Percentiles rank a stretch among this genome's conserved stretches.
phyloP scores from a whole-genome alignment of 2,797 vertebrate species.

The Brachyalestes nurse region DNA sequence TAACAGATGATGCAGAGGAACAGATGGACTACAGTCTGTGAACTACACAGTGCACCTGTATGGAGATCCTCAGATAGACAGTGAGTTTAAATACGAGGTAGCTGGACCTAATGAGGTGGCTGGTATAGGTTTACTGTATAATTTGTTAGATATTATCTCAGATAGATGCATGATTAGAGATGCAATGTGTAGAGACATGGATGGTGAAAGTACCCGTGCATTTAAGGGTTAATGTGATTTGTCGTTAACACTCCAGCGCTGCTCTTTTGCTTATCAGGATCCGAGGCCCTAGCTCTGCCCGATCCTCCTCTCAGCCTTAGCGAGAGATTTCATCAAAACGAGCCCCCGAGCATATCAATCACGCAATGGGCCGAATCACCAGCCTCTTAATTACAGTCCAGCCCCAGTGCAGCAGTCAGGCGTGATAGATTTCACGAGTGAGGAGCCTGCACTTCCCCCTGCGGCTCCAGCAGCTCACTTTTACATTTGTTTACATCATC shows the following conservation, averaged over 20 bases:
- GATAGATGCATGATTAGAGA: no score
- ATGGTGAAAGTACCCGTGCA: no score
- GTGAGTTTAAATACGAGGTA: no score
- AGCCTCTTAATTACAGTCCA: constrained; percentile 53
- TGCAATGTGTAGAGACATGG: no score
- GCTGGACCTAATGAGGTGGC: no score
- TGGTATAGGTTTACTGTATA: no score
- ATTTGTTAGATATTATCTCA: no score
- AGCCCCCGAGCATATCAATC: constrained; percentile 41
- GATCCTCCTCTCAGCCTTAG: not conserved
- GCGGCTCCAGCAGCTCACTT: constrained; percentile 34
- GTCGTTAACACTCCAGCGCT: constrained; percentile 30
- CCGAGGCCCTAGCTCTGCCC: not conserved
- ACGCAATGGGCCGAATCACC: constrained; percentile 52
- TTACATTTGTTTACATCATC: constrained; percentile 57
- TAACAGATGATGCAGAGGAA: no score
- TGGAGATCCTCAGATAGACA: no score
- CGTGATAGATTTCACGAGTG: constrained; percentile 46
- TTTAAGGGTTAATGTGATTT: constrained; percentile 17
- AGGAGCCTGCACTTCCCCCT: constrained; percentile 42
- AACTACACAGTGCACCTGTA: no score
- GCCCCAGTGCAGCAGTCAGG: constrained; percentile 24
- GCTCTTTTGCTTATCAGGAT: constrained; percentile 19
- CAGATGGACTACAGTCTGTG: no score
- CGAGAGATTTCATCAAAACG: constrained; percentile 42